Base-by-base conservation (phyloP, 2,797 vertebrate species). In the Alca torda region DNA sequence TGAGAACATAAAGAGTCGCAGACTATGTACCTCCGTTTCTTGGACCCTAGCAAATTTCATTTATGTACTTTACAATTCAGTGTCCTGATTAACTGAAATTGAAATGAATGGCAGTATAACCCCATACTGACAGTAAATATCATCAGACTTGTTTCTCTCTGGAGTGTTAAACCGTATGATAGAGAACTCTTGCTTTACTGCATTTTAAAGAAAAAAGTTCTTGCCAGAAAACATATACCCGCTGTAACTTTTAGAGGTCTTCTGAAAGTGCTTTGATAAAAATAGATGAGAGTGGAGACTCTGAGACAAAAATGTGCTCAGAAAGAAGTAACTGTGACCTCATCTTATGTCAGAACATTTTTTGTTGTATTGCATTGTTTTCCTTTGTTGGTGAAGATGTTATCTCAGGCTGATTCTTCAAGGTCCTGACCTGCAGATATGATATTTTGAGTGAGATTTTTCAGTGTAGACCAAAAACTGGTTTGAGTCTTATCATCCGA, bases 181-280 rank as follows among this genome's bases (percentile, higher is more conserved):
- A 70, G 45, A 84, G 72, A 94, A 50, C 10, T 33, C n/a, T 81
- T 56, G 1, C 46, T 83, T 93, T 76, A 75, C 35, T 64, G 13
- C 5, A 4, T 91, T 89, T 95, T 41, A 80, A 83, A 85, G 46
- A 46, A 92, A 77, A 68, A 25, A 37, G 9, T 53, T 80, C 39
- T 54, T 46, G 11, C 20, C 23, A 87, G 74, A 60, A 77, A 90
- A 37, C 13, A 19, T 59, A 31, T 16, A 63, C 33, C 69, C 54
- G 6, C 60, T 72, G 13, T 46, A 89, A 80, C 31, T 90, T 90
- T 80, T 64, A 75, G 56, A 86, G n/a, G 65, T 89, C 75, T 92
- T 92, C 59, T 92, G 77, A 89, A 94, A 89, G 50, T 63, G 33
- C 85, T 95, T 79, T 83, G 64, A 50, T 77, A 87, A 89, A 96